phyloP scores from a whole-genome alignment of 2,888 invertebrate species.

The Hemistola chrysoprasaria region DNA sequence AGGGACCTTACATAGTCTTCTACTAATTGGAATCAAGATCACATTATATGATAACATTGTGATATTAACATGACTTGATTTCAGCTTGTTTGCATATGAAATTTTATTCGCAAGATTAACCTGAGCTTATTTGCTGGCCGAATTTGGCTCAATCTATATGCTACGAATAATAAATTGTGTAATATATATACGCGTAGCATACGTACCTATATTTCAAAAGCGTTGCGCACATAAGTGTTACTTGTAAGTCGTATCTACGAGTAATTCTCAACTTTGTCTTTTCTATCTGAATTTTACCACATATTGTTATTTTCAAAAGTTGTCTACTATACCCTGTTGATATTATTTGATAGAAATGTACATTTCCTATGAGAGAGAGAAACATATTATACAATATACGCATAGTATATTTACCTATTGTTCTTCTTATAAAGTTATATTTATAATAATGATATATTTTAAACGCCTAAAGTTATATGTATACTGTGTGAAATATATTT shows the following conservation, averaged over 20 bases:
- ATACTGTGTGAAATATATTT: conserved; percentile 60
- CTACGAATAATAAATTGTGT: conserved; percentile 3
- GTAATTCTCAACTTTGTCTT: conserved; percentile 2
- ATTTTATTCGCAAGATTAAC: conserved; percentile 4
- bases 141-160: conserved; percentile 15
- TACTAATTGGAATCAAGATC: conserved; percentile 2
- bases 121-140: conserved; percentile 19
- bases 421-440: conserved; percentile 46
- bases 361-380: conserved; percentile 68
- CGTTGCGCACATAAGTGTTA: conserved; percentile 2
- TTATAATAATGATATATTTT: conserved; percentile 37
- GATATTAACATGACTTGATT: conserved; percentile 11
- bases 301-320: conserved; percentile 24
- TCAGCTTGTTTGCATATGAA: conserved; percentile 2
- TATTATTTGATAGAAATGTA: conserved; percentile 46
- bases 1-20: conserved; percentile 2
- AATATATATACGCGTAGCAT: conserved; percentile 8
- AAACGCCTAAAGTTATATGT: conserved; percentile 50
- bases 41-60: too few species aligned
- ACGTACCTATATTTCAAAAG: too few species aligned
- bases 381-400: conserved; percentile 45
- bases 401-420: conserved; percentile 46
- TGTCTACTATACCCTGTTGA: conserved; percentile 11
- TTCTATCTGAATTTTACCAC: conserved; percentile 6
- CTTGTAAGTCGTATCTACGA: neutral